Base-by-base conservation (phyloP, 2,797 vertebrate genomes). In the Bucorvus abyssinicus region DNA sequence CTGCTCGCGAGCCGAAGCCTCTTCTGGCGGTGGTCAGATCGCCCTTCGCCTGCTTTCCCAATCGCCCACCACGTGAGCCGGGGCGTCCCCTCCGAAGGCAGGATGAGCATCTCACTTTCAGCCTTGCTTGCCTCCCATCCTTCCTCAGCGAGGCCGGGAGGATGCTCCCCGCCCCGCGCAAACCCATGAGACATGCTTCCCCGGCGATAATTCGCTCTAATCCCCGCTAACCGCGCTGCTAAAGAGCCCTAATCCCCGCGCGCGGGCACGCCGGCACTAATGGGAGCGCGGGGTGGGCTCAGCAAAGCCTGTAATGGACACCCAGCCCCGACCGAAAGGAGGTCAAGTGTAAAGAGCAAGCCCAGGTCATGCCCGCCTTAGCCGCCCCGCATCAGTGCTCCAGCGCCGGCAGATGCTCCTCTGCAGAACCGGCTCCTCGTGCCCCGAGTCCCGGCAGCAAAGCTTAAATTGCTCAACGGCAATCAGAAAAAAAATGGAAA, bases 171-270 rank as follows among this genome's bases (percentile, higher is more conserved):
- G 77, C 65, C 80, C 16, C 9, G 4, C 0, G 2, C 30, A 42
- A 40, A 61, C 44, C 84, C 64, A 19, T 0, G 44, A 70, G 84
- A 30, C 59, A 5, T 2, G 63, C 49, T 88, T 84, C 44, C 75
- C 79, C 63, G 8, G 77, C 50, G 96, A 75, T 94, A 89, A 96
- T 95, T 84, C 7, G 3, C 85, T 91, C 89, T 87, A 97, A 96
- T 95, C 95, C 94, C 85, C 26, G 14, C 90, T 82, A 86, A 88
- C 70, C 18, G 2, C 15, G 12, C 89, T 45, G 87, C 92, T 85
- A 55, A 95, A 82, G 73, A 94, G 92, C 93, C 68, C 87, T 96
- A 94, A 92, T 97, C 91, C 75, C 85, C 57, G 2, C 16, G 84
- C 93, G 42, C 30, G 22, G 84, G 71, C 84, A 88, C 91, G 56